phyloP scores from a whole-genome alignment of 2,113 vertebrate species.

The Plestiodon gilberti region DNA sequence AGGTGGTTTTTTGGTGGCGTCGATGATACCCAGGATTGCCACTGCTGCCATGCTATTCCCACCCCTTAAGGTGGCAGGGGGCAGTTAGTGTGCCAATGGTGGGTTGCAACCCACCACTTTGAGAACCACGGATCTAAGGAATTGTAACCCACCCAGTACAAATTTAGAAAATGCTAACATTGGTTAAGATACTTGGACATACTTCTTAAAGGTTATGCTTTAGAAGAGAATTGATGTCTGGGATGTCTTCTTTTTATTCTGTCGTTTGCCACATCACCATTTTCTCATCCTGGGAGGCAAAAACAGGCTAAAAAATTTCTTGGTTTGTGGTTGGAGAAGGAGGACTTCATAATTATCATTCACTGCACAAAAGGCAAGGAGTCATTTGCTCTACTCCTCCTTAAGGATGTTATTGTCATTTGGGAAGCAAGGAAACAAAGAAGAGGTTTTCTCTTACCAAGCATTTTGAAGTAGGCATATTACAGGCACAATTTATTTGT shows the following conservation, averaged over 20 bases:
- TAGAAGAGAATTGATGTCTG: background rate
- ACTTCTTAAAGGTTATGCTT: background rate
- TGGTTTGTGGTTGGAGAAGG: conserved; percentile 3
- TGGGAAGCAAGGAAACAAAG: background rate
- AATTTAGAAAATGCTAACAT: background rate
- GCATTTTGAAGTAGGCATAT: conserved; percentile 30
- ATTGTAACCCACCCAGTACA: background rate
- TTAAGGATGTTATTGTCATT: conserved; percentile 3
- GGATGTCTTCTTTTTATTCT: background rate
- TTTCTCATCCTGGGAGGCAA: background rate
- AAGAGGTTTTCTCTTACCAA: background rate
- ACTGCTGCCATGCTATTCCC: no score
- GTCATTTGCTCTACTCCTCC: background rate
- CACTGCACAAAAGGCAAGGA: background rate
- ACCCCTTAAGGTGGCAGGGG: no score
- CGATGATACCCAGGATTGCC: no score
- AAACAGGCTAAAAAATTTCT: conserved; percentile 5
- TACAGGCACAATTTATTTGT: conserved; percentile 24
- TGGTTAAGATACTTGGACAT: background rate
- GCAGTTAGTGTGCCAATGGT: no score
- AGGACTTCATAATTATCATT: background rate
- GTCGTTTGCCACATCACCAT: background rate
- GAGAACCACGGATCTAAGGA: background rate
- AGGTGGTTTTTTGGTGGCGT: no score
- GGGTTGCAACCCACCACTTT: no score